phyloP scores from a whole-genome alignment of 2,797 vertebrate species.

The Pangasius krempfi region DNA sequence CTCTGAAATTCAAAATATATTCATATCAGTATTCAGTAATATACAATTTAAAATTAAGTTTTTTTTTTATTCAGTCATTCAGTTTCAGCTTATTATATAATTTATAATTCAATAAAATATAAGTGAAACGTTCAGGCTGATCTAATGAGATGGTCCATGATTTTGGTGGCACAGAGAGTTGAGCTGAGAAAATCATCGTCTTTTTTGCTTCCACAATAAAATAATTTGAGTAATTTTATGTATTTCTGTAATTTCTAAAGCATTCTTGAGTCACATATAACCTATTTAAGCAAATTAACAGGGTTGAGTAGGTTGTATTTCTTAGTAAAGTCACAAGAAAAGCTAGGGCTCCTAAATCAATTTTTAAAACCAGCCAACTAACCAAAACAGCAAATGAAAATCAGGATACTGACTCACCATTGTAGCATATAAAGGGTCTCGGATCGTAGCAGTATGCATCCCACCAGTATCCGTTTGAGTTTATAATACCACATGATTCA shows the following conservation, averaged over 20 bases:
- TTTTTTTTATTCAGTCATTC: too few species aligned
- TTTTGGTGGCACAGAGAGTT: too few species aligned
- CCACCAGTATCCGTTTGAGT: accelerated
- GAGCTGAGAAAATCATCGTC: not conserved
- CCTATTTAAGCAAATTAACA: not conserved
- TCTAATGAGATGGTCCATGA: too few species aligned
- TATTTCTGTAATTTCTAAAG: too few species aligned
- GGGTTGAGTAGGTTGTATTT: not conserved
- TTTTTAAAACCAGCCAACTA: not conserved
- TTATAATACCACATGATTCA: not conserved
- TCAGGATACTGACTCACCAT: slow-evolving; percentile 18
- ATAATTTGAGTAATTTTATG: not conserved
- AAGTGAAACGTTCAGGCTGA: too few species aligned
- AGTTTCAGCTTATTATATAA: too few species aligned
- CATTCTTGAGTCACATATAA: not conserved
- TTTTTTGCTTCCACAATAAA: not conserved
- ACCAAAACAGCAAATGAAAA: not conserved
- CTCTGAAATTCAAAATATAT: too few species aligned
- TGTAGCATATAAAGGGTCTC: not conserved
- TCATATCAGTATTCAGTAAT: too few species aligned
- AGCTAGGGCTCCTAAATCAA: not conserved
- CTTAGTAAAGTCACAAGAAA: not conserved
- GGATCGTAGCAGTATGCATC: not conserved
- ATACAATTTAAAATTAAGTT: too few species aligned
- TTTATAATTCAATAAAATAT: too few species aligned